Percentiles rank a stretch among this genome's conserved stretches.
These are phyloP conservation scores for Cepaea hortensis DNA, from an alignment of 2,888 invertebrate species.

Conservation along the genomic window DNA sequence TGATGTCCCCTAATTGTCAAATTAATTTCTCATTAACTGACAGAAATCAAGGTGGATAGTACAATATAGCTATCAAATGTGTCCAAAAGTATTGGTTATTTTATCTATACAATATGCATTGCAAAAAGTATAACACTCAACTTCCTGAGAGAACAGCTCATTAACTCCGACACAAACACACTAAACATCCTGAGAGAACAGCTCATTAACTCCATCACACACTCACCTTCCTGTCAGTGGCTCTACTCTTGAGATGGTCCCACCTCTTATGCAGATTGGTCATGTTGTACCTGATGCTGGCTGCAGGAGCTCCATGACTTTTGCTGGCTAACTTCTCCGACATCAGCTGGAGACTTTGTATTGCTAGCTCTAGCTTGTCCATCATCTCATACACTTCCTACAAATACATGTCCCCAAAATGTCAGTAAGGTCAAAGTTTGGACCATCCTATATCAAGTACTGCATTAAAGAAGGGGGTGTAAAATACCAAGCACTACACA, in stretches of 20 bases:
- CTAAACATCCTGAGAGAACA: too few relatives aligned
- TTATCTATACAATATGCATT: too few relatives aligned
- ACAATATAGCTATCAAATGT: too few relatives aligned
- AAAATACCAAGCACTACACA: not conserved
- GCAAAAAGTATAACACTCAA: too few relatives aligned
- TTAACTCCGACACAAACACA: too few relatives aligned
- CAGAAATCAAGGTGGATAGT: too few relatives aligned
- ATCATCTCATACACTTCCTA: conserved; percentile 93
- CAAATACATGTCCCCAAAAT: conserved; percentile 38
- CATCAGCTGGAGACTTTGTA: conserved; percentile 96
- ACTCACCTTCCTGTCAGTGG: conserved; percentile 90
- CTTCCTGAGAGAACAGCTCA: too few relatives aligned
- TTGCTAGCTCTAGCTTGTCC: conserved; percentile 92
- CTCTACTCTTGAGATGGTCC: conserved; percentile 93
- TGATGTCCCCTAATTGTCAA: too few relatives aligned
- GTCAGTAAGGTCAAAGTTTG: not conserved
- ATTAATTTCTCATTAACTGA: too few relatives aligned
- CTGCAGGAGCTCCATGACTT: conserved; percentile 84
- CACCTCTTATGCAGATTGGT: conserved; percentile 93
- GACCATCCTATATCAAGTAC: too few relatives aligned
- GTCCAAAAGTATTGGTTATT: too few relatives aligned
- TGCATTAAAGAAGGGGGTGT: too few relatives aligned
- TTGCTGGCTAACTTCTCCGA: conserved; percentile 95
- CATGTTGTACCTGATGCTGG: conserved; percentile 90
- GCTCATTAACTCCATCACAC: not conserved